Evolutionary conservation across 2,113 vertebrate species (phyloP), one percentile per base, ranked within the genome.

Genomic region (Meleagris gallopavo): DNA sequence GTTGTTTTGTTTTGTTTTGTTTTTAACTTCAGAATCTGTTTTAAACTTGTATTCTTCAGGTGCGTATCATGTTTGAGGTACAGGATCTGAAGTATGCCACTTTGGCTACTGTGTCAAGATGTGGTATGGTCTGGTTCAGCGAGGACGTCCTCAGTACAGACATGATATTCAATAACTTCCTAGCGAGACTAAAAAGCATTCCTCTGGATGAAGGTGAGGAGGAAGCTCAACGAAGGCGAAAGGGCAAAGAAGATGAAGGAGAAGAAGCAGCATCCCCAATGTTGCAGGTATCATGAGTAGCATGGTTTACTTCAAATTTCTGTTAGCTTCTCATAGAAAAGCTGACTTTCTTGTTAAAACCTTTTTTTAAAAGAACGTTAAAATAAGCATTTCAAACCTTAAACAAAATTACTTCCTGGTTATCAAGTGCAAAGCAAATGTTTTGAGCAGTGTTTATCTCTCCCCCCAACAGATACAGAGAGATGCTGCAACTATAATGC

Each of bases 61-160:
- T 99, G 48, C 98, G 99, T 50, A 98, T 99, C 71, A 99, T 99
- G 99, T 99, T 99, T 92, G 99, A 99, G 86, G 99, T 99, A 22
- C 99, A 99, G 96, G 99, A 99, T 98, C 95, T 99, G 95, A 99
- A 99, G 81, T 99, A 99, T 0, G 99, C 99, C 36, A 99, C 99
- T 11, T 96, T 99, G 96, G 99, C 99, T 96, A 99, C 99, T 0
- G 99, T 99, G 92, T 99, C 99, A 2, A 98, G 99, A 90, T 99
- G 99, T 9, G 99, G 99, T 34, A 99, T 99, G 99, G 99, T 99
- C 65, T 99, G 99, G 99, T 99, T 99, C 97, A 99, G 99, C 9
- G 99, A 99, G 92, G 99, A 99, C 24, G 99, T 99, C 82, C 98
- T 99, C 76, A 99, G 99, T 95, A 99, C 99, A 0, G 99, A 99